Percentiles rank a stretch among this genome's conserved stretches.
These are phyloP conservation scores for Crocuta crocuta DNA, from an alignment of 2,113 vertebrate genomes.

Conservation along the genomic window DNA sequence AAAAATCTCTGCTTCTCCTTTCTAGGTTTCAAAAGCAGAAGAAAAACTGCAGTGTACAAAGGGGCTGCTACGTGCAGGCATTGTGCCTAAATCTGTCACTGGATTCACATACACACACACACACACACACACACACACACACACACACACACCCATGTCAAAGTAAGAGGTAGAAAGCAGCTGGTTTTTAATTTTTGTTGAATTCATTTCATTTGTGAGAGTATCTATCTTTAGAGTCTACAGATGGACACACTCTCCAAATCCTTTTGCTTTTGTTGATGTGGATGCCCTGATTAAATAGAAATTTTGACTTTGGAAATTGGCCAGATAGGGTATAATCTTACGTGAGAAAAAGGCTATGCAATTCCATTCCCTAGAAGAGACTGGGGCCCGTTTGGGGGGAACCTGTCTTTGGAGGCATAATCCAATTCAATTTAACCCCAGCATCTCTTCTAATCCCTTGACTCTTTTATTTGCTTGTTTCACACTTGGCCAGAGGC, in stretches of 20 bases:
- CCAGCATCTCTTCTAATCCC: not conserved
- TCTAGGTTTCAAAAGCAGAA: not conserved
- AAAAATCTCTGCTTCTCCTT: not conserved
- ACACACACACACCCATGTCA: fast-evolving
- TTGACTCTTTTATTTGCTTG: not conserved
- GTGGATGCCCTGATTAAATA: not conserved
- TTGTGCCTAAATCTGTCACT: not conserved
- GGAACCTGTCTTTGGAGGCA: fast-evolving
- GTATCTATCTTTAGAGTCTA: not conserved
- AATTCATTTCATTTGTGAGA: not conserved
- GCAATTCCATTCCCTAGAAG: not conserved
- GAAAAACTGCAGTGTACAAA: not conserved
- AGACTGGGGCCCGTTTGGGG: fast-evolving
- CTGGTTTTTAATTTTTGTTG: not conserved
- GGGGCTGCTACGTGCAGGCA: not conserved
- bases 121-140: no score
- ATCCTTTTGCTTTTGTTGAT: not conserved
- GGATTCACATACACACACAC: not conserved
- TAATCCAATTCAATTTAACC: not conserved
- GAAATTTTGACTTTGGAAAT: not conserved
- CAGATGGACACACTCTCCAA: not conserved
- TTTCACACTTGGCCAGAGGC: not conserved
- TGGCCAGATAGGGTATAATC: not conserved
- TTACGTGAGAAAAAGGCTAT: not conserved
- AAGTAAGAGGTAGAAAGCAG: not conserved